These are phyloP conservation scores for Argynnis bischoffii DNA, from an alignment of 2,888 invertebrate genomes.

Conservation along the genomic window DNA sequence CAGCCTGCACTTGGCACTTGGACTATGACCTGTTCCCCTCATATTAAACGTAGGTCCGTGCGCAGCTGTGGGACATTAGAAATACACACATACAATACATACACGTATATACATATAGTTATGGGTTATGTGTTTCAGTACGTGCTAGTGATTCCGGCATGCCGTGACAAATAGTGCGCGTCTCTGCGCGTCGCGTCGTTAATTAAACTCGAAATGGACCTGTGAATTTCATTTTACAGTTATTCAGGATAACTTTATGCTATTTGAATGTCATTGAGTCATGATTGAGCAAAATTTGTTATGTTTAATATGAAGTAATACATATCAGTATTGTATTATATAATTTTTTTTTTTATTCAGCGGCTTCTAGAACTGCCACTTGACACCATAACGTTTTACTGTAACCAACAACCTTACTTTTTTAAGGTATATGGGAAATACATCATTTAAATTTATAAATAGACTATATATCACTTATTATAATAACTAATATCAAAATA, in stretches of 20 bases:
- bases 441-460: not conserved
- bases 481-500: no score
- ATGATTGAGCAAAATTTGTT: no score
- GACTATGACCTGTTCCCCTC: no score
- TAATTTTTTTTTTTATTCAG: no score
- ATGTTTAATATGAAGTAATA: no score
- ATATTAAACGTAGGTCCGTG: no score
- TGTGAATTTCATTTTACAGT: conserved; percentile 55
- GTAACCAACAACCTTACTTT: not conserved
- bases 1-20: no score
- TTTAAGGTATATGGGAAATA: not conserved
- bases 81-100: not conserved
- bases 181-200: conserved; percentile 60
- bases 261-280: not conserved
- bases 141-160: conserved; percentile 35
- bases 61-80: no score
- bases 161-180: conserved; percentile 63
- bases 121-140: conserved; percentile 31
- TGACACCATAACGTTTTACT: no score
- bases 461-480: no score
- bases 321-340: no score
- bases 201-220: conserved; percentile 62
- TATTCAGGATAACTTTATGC: not conserved
- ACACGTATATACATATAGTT: conserved; percentile 19
- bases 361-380: no score